Conservation (phyloP, 2,888 invertebrate species). For the Dryococelus australis region DNA sequence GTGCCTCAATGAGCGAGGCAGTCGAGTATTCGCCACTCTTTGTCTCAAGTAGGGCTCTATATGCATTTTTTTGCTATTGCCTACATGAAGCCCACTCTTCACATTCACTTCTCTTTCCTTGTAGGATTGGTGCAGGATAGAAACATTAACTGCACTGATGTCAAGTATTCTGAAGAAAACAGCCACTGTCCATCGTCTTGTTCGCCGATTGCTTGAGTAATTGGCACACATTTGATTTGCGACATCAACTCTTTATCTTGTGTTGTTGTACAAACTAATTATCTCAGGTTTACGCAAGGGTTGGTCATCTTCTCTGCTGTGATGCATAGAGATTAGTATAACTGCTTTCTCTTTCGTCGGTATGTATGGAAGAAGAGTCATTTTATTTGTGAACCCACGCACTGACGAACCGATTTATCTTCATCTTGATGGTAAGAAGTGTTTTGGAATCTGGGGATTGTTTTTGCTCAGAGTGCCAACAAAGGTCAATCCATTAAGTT, state of each 20-base stretch:
- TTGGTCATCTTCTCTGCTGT: conserved; percentile 35
- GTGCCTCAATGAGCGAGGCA: not conserved
- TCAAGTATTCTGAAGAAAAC: no score
- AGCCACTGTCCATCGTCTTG: no score
- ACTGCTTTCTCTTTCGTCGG: conserved; percentile 47
- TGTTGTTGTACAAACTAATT: conserved; percentile 48
- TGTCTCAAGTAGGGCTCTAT: not conserved
- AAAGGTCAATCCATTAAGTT: no score
- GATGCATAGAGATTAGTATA: conserved; percentile 43
- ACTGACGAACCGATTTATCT: conserved; percentile 42
- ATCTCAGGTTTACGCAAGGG: conserved; percentile 48
- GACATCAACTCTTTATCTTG: conserved; percentile 49
- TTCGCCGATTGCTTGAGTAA: conserved; percentile 42
- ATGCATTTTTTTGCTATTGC: not conserved
- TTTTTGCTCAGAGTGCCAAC: no score
- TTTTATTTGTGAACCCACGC: conserved; percentile 48
- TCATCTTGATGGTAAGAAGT: conserved; percentile 49
- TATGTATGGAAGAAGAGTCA: conserved; percentile 45
- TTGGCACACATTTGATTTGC: conserved; percentile 49
- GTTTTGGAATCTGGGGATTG: conserved; percentile 46
- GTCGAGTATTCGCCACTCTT: not conserved
- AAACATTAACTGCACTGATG: no score
- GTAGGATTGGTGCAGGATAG: not conserved
- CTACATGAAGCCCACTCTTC: not conserved
- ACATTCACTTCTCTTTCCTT: no score